A percentile compares a stretch with the other conserved stretches of the same genome.
phyloP scores from a whole-genome alignment of 2,113 vertebrate species.

The Mesembrinibis cayennensis region DNA sequence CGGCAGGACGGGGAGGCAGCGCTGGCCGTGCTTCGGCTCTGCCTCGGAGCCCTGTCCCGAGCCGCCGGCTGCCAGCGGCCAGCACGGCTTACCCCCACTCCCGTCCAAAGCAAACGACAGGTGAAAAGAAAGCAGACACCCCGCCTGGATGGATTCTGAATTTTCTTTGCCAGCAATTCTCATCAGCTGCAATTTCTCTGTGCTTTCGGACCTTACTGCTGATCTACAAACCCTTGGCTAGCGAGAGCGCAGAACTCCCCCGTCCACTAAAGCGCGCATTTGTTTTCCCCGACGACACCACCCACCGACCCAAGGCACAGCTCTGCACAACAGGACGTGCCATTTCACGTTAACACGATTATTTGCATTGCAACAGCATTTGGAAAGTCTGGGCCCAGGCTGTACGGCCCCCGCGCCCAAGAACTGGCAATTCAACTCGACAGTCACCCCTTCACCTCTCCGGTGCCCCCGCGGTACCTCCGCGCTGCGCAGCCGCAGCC shows the following conservation, averaged over 20 bases:
- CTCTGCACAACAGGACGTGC: not conserved
- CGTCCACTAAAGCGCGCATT: not conserved
- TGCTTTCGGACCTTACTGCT: not conserved
- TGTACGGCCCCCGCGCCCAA: accelerated
- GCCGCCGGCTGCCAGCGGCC: not conserved
- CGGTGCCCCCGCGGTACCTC: not conserved
- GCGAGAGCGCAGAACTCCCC: not conserved
- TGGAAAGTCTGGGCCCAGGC: not conserved
- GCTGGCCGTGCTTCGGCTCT: accelerated
- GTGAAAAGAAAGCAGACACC: not conserved
- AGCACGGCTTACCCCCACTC: accelerated
- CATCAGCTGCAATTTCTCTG: not conserved
- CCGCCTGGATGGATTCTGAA: not conserved
- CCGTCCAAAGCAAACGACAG: not conserved
- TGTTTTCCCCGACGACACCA: not conserved
- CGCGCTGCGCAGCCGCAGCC: not conserved
- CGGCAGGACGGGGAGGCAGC: not conserved
- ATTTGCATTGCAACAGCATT: not conserved
- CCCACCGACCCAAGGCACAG: not conserved
- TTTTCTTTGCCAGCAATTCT: not conserved
- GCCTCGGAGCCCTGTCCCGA: not conserved
- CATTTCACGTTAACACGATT: too few relatives aligned
- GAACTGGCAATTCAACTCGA: too few relatives aligned
- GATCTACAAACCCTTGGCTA: not conserved
- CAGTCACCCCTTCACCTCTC: not conserved